Conservation (phyloP, 2,888 invertebrate genomes). For the Heteromurus nitidus region DNA sequence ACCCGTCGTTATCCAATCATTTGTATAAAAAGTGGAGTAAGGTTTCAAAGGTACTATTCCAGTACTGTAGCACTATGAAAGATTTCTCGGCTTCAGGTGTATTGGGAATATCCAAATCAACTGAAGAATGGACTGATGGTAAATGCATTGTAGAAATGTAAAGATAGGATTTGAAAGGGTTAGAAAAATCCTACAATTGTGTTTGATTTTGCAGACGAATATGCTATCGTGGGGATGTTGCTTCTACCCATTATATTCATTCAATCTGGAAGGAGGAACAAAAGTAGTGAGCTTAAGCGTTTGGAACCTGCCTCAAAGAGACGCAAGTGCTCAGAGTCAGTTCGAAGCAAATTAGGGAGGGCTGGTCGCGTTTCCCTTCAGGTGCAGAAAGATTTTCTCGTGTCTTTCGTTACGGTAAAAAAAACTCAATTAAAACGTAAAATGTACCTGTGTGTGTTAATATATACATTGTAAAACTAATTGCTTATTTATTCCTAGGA, state of each 20-base stretch:
- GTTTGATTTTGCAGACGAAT: background rate
- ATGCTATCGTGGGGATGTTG: background rate
- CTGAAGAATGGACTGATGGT: background rate
- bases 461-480: constrained; percentile 1
- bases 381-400: background rate
- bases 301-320: background rate
- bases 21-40: too few species aligned
- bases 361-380: background rate
- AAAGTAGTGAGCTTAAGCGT: background rate
- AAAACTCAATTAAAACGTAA: background rate
- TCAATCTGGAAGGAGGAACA: background rate
- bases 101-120: too few species aligned
- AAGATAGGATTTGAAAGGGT: background rate
- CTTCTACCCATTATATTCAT: background rate
- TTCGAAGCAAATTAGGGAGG: background rate
- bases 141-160: background rate
- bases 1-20: too few species aligned
- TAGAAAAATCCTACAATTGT: background rate
- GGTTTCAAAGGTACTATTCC: too few species aligned
- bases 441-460: background rate
- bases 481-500: constrained; percentile 18
- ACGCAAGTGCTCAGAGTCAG: background rate
- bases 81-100: too few species aligned
- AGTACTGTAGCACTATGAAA: too few species aligned
- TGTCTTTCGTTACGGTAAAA: background rate